Conservation (phyloP, 2,113 vertebrate species). For the Pelecanoides urinatrix region DNA sequence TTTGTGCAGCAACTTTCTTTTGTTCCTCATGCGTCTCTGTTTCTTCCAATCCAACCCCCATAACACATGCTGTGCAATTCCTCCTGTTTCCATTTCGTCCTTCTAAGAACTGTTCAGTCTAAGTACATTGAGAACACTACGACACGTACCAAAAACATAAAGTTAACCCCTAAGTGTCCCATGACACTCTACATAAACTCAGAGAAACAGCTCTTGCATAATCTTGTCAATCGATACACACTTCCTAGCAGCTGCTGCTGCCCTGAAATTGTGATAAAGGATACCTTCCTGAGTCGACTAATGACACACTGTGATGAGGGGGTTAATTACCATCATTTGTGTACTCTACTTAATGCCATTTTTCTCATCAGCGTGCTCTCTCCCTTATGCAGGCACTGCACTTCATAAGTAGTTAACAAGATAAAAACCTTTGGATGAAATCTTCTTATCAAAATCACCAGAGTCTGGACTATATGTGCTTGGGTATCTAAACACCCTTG, state of each 20-base stretch:
- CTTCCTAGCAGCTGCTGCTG: neutral
- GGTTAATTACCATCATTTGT: neutral
- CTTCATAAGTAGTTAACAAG: neutral
- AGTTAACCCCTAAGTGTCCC: slow-evolving; percentile 43
- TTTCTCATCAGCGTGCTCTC: neutral
- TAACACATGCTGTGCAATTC: slow-evolving; percentile 9
- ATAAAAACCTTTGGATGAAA: neutral
- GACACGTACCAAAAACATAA: slow-evolving; percentile 9
- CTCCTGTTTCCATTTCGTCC: slow-evolving; percentile 52
- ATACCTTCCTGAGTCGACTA: neutral
- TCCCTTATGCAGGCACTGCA: neutral
- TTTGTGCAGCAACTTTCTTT: slow-evolving; percentile 42
- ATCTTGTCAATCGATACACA: neutral
- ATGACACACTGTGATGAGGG: neutral
- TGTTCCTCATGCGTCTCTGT: slow-evolving; percentile 10
- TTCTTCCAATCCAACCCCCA: slow-evolving; percentile 2
- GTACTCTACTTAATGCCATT: neutral
- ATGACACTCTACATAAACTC: neutral
- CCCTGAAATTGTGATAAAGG: neutral
- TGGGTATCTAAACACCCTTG: neutral
- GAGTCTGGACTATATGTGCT: neutral
- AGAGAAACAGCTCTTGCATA: neutral
- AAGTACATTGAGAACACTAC: slow-evolving; percentile 55
- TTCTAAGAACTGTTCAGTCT: slow-evolving; percentile 46
- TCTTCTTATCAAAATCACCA: neutral